phyloP scores from a whole-genome alignment of 2,888 invertebrate genomes.

The Chrysolina americana region DNA sequence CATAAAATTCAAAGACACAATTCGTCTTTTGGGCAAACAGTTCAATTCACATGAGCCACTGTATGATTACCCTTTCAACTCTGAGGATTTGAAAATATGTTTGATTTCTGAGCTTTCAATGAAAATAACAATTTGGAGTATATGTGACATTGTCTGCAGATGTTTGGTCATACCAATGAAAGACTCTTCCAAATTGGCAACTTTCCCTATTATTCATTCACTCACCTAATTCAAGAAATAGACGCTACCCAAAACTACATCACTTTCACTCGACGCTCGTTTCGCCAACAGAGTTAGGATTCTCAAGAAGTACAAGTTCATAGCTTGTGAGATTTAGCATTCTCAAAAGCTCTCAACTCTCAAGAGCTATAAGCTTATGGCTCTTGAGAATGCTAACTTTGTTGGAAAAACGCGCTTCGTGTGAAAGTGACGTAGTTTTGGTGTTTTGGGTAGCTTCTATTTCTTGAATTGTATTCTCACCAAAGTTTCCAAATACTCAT shows the following conservation, averaged over 20 bases:
- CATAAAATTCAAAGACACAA: not conserved
- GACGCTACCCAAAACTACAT: not conserved
- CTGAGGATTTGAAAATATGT: not conserved
- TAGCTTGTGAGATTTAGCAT: too few species aligned
- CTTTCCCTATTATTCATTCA: conserved; percentile 15
- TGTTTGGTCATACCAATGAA: conserved; percentile 15
- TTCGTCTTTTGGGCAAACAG: not conserved
- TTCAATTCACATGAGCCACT: not conserved
- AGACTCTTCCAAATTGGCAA: conserved; percentile 2
- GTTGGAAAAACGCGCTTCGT: too few species aligned
- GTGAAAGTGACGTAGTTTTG: too few species aligned
- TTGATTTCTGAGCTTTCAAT: not conserved
- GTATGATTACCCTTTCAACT: not conserved
- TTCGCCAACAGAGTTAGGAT: too few species aligned
- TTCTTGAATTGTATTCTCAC: too few species aligned
- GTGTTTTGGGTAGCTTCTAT: too few species aligned
- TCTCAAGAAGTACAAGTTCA: too few species aligned
- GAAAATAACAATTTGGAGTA: not conserved
- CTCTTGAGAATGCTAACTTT: too few species aligned
- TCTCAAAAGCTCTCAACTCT: too few species aligned
- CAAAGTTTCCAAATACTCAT: too few species aligned
- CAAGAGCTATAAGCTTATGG: too few species aligned
- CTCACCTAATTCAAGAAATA: not conserved
- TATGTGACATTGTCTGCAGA: not conserved
- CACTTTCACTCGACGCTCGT: too few species aligned